These are phyloP conservation scores for Osmerus eperlanus DNA, from an alignment of 2,113 vertebrate genomes.

Conservation along the genomic window DNA sequence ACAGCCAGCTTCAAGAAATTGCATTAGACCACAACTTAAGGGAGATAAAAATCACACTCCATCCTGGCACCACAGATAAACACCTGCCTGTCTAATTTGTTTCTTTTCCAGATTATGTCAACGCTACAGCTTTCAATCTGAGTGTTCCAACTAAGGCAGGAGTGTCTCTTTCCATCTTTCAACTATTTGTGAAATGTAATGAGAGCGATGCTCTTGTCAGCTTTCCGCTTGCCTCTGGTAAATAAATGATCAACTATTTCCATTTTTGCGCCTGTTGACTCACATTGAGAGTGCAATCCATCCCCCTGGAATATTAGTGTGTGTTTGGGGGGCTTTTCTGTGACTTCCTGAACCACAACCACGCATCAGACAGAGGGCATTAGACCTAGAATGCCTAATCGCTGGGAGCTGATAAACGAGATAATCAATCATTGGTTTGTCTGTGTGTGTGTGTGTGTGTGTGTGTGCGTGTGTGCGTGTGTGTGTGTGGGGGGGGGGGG, in stretches of 20 bases:
- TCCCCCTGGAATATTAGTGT: too few relatives aligned
- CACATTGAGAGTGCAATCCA: too few relatives aligned
- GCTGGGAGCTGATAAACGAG: too few relatives aligned
- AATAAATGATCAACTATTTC: background rate
- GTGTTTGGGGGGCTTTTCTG: too few relatives aligned
- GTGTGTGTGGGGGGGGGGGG: too few relatives aligned
- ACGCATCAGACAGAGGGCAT: too few relatives aligned
- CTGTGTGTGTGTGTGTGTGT: too few relatives aligned
- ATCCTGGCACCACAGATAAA: background rate
- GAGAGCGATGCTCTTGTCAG: background rate
- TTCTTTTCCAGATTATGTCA: background rate
- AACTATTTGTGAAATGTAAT: background rate
- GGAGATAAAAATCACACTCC: constrained; percentile 5
- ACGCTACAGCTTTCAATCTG: background rate
- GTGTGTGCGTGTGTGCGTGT: too few relatives aligned
- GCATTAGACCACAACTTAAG: background rate
- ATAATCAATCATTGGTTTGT: too few relatives aligned
- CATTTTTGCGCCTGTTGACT: too few relatives aligned
- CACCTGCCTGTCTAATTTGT: background rate
- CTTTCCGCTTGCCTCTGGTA: background rate
- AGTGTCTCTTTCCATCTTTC: background rate
- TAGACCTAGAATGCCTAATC: too few relatives aligned
- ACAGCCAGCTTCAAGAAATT: constrained; percentile 6
- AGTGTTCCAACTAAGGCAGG: background rate
- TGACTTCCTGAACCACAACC: too few relatives aligned